Evolutionary conservation across 1,140 invertebrate genomes (phyloP).

Genomic region (Camponotus vicinus): DNA sequence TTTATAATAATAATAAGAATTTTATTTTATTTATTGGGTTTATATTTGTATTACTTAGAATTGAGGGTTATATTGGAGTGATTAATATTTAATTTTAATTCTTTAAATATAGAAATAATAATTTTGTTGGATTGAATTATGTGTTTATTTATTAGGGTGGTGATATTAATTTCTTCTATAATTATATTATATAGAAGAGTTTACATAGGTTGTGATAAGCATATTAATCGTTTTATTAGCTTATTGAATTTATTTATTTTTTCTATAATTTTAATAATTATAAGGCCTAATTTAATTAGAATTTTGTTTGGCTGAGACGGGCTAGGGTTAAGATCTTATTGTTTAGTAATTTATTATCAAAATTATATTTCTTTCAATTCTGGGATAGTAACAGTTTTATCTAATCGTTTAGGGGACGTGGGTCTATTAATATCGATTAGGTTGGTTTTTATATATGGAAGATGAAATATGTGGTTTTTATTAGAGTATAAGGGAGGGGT

Average conservation of each 20-base stretch:
- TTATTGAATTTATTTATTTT: constrained; percentile 88
- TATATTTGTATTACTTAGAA: constrained; percentile 84
- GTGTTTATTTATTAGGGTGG: constrained; percentile 75
- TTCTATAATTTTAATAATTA: constrained; percentile 90
- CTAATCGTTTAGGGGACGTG: constrained; percentile 89
- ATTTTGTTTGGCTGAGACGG: constrained; percentile 91
- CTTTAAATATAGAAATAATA: neutral
- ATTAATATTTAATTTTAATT: constrained; percentile 79
- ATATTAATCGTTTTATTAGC: constrained; percentile 86
- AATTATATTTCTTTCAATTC: constrained; percentile 84
- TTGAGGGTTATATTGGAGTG: constrained; percentile 82
- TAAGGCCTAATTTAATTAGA: constrained; percentile 89
- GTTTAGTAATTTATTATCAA: constrained; percentile 88
- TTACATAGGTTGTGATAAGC: constrained; percentile 87
- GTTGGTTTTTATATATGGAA: constrained; percentile 86
- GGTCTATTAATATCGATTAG: constrained; percentile 87
- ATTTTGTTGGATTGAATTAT: constrained; percentile 1
- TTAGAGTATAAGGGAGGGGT: constrained; percentile 67
- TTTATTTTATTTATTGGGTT: neutral
- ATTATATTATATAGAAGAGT: constrained; percentile 87
- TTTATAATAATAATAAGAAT: neutral
- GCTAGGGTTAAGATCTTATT: constrained; percentile 89
- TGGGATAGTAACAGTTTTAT: constrained; percentile 88
- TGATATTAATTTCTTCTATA: constrained; percentile 88
- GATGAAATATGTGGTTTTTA: no score